Evolutionary conservation across 2,888 invertebrate species (phyloP), one percentile per base, ranked within the genome.

Genomic region (Drepana falcataria): DNA sequence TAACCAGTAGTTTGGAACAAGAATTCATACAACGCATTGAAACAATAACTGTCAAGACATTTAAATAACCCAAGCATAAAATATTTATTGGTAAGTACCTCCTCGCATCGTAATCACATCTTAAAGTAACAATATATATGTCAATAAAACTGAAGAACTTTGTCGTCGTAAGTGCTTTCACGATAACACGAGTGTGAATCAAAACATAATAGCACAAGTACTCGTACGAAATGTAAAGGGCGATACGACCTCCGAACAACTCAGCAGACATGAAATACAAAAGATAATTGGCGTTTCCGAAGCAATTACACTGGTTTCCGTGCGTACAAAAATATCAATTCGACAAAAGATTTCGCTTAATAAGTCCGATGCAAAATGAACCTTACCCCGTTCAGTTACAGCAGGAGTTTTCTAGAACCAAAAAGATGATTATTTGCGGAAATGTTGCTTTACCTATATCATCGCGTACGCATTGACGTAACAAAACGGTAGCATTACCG

Each of bases 301-400:
- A 69, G 64, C 68, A 72, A 77, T 75, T 77, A 77, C 68, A 69
- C 58, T 59, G 67, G 69, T 71, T 65, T 63, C 68, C 70, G 68
- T 73, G 71, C 63, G 56, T 64, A 63, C 58, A 64, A 66, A 71
- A 68, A 68, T 66, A 62, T 61, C 53, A 66, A 69, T 67, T 66
- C 66, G 58, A 59, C 57, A 67, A 51, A 35, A 49, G 49, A 47
- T 48, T 37, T 41, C 21, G n/a, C 9, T 33, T 47, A 35, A 21
- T 40, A n/a, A 52, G 6, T 44, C 7, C 6, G 21, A 6, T 4
- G 51, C 9, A 40, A 51, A 40, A 41, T 2, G 9, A n/a, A 41
- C 51, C 51, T 51, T 40, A 33, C 35, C 37, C 2, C 2, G 40
- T 9, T 33, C 6, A 5, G 6, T 40, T 51, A 49, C 5, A 44